Evolutionary conservation across 2,113 vertebrate species (phyloP), one percentile per base, ranked within the genome.

Genomic region (Corvus cornix): DNA sequence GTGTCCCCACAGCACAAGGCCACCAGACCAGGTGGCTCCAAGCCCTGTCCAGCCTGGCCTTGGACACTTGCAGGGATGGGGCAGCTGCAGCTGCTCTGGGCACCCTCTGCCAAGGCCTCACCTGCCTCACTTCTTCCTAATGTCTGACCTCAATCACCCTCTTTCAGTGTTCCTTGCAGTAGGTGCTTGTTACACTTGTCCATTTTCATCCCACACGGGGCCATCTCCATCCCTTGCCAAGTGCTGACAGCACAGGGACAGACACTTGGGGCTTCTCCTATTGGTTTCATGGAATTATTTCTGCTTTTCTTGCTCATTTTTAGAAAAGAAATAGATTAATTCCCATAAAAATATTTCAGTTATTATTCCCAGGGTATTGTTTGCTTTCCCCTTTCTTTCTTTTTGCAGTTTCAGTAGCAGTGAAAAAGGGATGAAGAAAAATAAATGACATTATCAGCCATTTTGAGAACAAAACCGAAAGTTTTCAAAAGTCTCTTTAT

Each of bases 141-240:
- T 0, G 6, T 1, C 60, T 14, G 7, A 17, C 8, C 46, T 24
- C 2, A 20, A 4, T 6, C 39, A 1, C 6, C 9, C 43, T 35
- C 11, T 37, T 2, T 12, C 14, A 39, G 37, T 0, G 8, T 2
- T 20, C 60, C 52, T 2, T 7, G 8, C 1, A 2, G 4, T 1
- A 4, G 2, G 9, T 4, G 1, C 53, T 53, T 20, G 2, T 24
- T 12, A 2, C 39, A 3, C 33, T 10, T 3, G 16, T 5, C 49
- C 24, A 1, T 19, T 22, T 1, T 1, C 48, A 68, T 6, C 55
- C 69, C 87, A 26, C 13, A 1, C 0, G 53, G n/a, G 20, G 60
- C 37, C 62, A 26, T 23, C 56, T 30, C 85, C 77, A 39, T 23
- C 63, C 84, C 44, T 2, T 23, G 90, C 75, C 92, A 77, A 31